Conservation (phyloP, 2,113 vertebrate species). For the Triplophysa dalaica region DNA sequence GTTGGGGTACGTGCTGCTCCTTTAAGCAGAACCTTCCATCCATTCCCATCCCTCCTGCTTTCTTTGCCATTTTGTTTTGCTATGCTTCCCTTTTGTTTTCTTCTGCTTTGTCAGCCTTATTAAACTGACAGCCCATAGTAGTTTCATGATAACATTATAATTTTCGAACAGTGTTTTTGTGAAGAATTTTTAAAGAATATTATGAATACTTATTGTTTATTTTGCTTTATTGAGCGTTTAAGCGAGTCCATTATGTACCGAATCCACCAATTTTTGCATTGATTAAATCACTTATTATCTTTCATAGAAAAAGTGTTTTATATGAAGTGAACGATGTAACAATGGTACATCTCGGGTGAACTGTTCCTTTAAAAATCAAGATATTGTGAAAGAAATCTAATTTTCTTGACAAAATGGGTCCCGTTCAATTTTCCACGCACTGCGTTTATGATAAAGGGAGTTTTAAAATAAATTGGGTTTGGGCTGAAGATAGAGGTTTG, state of each 20-base stretch:
- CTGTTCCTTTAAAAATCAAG: not conserved
- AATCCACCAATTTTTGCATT: no score
- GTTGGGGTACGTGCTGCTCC: conserved; percentile 22
- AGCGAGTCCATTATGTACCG: no score
- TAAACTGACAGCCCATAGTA: conserved; percentile 1
- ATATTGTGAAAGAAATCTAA: conserved; percentile 3
- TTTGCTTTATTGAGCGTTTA: no score
- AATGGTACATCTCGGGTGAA: no score
- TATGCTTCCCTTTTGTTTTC: conserved; percentile 18
- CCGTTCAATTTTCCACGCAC: conserved; percentile 17
- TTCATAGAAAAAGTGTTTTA: no score
- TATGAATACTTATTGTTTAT: no score
- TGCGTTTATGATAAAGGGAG: not conserved
- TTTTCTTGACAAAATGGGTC: conserved; percentile 4
- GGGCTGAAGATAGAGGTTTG: not conserved
- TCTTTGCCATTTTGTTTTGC: conserved; percentile 42
- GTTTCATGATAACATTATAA: no score
- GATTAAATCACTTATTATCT: no score
- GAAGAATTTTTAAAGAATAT: no score
- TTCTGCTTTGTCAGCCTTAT: conserved; percentile 15
- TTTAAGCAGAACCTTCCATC: conserved; percentile 29
- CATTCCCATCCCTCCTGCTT: conserved; percentile 48
- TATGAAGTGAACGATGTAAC: no score
- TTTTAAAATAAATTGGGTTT: not conserved
- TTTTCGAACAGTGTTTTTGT: no score